A percentile compares a stretch with the other conserved stretches of the same genome.
These are phyloP conservation scores for Gobio gobio DNA, from an alignment of 2,113 vertebrate species.

Conservation along the genomic window DNA sequence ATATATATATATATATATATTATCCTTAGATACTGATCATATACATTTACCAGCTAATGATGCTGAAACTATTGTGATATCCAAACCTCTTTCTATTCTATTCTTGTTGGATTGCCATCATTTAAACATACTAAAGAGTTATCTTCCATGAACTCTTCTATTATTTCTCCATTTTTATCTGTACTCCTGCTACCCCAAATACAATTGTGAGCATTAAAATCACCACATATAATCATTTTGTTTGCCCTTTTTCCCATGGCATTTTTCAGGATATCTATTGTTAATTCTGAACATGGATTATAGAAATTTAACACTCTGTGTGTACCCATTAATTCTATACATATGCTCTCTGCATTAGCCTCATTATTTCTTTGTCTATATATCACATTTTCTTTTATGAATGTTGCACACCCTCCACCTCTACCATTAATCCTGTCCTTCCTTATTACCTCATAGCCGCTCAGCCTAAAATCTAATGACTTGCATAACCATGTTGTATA, in stretches of 20 bases:
- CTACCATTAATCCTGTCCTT: not conserved
- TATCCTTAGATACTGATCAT: too few relatives aligned
- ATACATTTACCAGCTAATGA: too few relatives aligned
- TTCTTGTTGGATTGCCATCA: not conserved
- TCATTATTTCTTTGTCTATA: not conserved
- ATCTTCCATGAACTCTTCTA: not conserved
- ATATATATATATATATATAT: too few relatives aligned
- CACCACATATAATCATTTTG: not conserved
- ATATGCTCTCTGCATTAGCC: not conserved
- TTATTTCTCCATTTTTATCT: not conserved
- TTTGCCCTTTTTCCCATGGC: not conserved
- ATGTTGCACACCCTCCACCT: not conserved
- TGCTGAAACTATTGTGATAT: not conserved
- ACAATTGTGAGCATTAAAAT: not conserved
- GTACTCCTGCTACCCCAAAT: not conserved
- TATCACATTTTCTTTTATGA: conserved; percentile 15
- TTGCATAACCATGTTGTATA: too few relatives aligned
- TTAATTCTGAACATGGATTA: conserved; percentile 3
- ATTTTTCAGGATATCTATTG: not conserved
- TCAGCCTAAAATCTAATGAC: not conserved
- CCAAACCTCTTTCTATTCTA: not conserved
- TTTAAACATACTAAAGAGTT: conserved; percentile 7
- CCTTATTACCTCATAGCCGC: too few relatives aligned
- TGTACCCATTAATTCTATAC: not conserved
- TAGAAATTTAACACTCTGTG: not conserved